These are phyloP conservation scores for Carettochelys insculpta DNA, from an alignment of 2,113 vertebrate genomes.

Conservation along the genomic window DNA sequence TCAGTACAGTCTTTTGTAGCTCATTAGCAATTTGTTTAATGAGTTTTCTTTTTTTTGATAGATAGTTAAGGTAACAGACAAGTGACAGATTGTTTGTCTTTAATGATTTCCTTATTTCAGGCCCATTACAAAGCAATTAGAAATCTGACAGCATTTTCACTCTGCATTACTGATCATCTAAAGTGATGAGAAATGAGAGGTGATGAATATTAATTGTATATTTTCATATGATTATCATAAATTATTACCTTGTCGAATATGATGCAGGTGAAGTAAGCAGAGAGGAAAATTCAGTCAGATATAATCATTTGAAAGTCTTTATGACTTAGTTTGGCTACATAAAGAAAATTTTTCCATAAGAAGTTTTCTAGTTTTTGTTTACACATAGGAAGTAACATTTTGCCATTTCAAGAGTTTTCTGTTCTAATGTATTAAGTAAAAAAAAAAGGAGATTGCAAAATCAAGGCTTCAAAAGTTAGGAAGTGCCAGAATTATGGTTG, in stretches of 20 bases:
- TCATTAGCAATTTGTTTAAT: constrained; percentile 92
- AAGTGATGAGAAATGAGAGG: constrained; percentile 88
- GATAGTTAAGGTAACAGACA: constrained; percentile 90
- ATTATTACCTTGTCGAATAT: constrained; percentile 86
- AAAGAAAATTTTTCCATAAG: constrained; percentile 27
- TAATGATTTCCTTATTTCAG: constrained; percentile 88
- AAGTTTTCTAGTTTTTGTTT: constrained; percentile 17
- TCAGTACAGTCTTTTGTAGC: constrained; percentile 81
- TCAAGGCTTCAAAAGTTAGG: background rate
- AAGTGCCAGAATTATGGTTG: background rate
- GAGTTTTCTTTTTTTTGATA: constrained; percentile 86
- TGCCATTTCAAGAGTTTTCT: background rate
- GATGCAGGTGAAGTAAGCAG: constrained; percentile 77
- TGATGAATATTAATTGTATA: constrained; percentile 90
- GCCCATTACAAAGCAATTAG: constrained; percentile 91
- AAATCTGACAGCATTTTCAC: constrained; percentile 88
- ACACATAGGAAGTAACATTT: constrained; percentile 23
- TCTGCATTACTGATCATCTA: constrained; percentile 89
- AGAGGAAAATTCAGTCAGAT: constrained; percentile 76
- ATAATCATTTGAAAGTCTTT: constrained; percentile 77
- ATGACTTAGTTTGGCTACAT: constrained; percentile 59
- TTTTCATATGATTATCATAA: constrained; percentile 91
- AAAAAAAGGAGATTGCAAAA: background rate
- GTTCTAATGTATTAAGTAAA: background rate
- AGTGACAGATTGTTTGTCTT: constrained; percentile 93